Conservation (phyloP, 2,113 vertebrate genomes). For the Bambusicola thoracicus region DNA sequence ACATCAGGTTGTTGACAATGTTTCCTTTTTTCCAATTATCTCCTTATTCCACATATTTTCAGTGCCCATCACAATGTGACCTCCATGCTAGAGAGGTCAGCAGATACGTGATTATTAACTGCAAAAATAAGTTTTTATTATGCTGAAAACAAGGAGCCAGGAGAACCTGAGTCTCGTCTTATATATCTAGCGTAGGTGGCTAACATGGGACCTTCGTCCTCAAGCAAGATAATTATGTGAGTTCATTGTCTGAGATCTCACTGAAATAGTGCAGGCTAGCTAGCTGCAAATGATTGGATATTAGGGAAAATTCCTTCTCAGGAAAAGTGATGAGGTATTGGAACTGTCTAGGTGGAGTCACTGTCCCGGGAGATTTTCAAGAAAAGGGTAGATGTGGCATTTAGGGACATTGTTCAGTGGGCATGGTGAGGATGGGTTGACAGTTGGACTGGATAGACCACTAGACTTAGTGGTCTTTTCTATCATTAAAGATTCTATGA, state of each 20-base stretch:
- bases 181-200: rapidly evolving
- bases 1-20: not conserved
- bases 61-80: not conserved
- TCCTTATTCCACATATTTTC: not conserved
- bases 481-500: too few relatives aligned
- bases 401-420: too few relatives aligned
- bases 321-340: too few relatives aligned
- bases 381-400: too few relatives aligned
- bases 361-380: too few relatives aligned
- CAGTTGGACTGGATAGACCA: too few relatives aligned
- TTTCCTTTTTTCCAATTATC: not conserved
- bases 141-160: not conserved
- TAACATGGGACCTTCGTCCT: not conserved
- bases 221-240: not conserved
- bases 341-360: too few relatives aligned
- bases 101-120: rapidly evolving
- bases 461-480: too few relatives aligned
- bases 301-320: too few relatives aligned
- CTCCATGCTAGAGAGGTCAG: rapidly evolving
- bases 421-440: too few relatives aligned
- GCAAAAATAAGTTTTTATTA: not conserved
- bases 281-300: not conserved
- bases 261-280: not conserved
- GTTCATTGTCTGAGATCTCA: not conserved
- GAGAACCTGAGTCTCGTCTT: not conserved